Base-by-base conservation (phyloP, 2,888 invertebrate species). In the Xiphydria camelus region DNA sequence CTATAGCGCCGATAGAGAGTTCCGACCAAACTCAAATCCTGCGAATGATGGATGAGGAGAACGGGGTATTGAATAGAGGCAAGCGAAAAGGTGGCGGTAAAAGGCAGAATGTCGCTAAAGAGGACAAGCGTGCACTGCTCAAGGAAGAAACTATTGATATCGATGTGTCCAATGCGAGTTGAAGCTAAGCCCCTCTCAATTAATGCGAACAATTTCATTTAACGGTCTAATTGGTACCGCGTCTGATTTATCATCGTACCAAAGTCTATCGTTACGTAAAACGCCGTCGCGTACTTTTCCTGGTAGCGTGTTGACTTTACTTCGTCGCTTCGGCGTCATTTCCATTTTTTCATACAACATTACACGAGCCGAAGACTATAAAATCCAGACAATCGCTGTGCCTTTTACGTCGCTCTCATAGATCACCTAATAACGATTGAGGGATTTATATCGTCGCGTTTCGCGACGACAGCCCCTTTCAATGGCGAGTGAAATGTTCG, bases 21-120 rank as follows among this genome's bases (percentile, higher is more conserved):
- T 92, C 92, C 4, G 95, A 96, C 80, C 94, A 95, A 76, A 87
- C 87, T 2, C 82, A 88, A 56, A 92, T 94, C 53, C 78, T 95
- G 10, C 84, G 91, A 35, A 94, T 96, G 93, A 97, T 97, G 96
- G 96, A 96, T 70, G 91, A 93, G 53, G 83, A 87, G 4, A 90
- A 94, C 63, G 94, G 94, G 1, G 93, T 94, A 4, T 78, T 85
- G 9, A 91, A 94, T 75, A 82, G 87, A 31, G 76, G 79, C 14
- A 81, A 80, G 59, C 78, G 78, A 50, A 80, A 80, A 57, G 63
- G 64, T 4, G 68, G 66, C 4, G 54, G 65, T 4, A 77, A 76
- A 45, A 79, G 77, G 41, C 77, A 76, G 48, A 47, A 49, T 4
- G 60, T 57, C 4, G 29, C 53, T 2, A 75, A 70, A 37, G 80